Percentiles rank a stretch among this genome's conserved stretches.
phyloP scores from a whole-genome alignment of 2,113 vertebrate species.

The Scortum barcoo region DNA sequence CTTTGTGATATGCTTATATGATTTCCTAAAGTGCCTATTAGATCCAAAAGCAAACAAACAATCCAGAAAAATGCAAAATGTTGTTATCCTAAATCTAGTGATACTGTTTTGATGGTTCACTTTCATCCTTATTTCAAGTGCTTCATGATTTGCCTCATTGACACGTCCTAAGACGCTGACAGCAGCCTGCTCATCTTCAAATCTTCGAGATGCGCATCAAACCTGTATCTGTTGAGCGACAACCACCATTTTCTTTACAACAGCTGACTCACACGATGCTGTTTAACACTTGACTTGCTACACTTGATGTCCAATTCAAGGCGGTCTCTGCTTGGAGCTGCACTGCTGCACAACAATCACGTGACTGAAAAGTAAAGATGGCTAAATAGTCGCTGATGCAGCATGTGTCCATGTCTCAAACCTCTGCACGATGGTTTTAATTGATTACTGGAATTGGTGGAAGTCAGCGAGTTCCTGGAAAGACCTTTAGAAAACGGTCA shows the following conservation, averaged over 20 bases:
- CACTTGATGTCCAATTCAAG: neutral
- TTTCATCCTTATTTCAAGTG: neutral
- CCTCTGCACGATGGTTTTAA: neutral
- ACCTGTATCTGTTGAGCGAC: too few species aligned
- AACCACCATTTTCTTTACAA: neutral
- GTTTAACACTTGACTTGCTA: neutral
- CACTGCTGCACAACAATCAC: neutral
- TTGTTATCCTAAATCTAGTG: too few species aligned
- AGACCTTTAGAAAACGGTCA: constrained; percentile 17
- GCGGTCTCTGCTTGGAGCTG: neutral
- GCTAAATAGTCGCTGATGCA: neutral
- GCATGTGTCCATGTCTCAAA: neutral
- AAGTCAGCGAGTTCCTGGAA: neutral
- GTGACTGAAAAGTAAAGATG: neutral
- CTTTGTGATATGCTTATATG: neutral
- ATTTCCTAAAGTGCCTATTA: neutral
- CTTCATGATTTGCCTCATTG: neutral
- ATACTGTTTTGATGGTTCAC: too few species aligned
- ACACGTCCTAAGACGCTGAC: too few species aligned
- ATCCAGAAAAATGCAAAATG: neutral
- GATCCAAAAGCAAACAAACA: neutral
- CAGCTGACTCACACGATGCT: neutral
- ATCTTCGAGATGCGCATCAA: too few species aligned
- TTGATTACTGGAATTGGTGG: neutral
- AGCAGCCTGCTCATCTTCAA: too few species aligned